A percentile compares a stretch with the other conserved stretches of the same genome.
Evolutionary conservation across 2,797 vertebrate species (phyloP).

Genomic region (Potorous gilbertii): DNA sequence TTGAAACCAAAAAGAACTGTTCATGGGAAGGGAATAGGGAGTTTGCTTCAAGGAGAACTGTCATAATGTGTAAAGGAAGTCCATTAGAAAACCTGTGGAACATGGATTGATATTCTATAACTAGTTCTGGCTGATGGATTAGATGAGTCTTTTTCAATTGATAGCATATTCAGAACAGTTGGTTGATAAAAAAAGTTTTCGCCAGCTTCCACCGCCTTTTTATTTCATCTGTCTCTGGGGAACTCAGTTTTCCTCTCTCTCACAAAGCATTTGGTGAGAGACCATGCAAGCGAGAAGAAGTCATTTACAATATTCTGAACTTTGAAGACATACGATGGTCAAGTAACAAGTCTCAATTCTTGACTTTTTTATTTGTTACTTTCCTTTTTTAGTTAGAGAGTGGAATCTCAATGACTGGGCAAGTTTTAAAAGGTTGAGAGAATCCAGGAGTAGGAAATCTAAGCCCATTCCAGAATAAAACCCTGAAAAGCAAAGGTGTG

Average conservation of each 20-base stretch:
- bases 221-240: neutral
- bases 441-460: neutral
- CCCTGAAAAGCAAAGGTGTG: neutral
- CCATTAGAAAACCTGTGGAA: neutral
- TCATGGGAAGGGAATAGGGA: neutral
- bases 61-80: neutral
- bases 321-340: neutral
- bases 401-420: neutral
- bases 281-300: neutral
- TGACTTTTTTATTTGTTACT: neutral
- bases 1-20: neutral
- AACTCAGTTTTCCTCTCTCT: neutral
- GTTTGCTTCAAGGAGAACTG: neutral
- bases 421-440: neutral
- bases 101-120: neutral
- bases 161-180: neutral
- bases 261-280: neutral
- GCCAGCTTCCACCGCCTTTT: neutral
- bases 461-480: neutral
- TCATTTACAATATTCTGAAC: too few relatives aligned
- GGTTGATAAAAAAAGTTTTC: neutral
- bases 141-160: neutral
- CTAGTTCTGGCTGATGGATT: neutral
- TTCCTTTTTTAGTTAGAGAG: neutral
- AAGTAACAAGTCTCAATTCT: conserved; percentile 7